Evolutionary conservation across 1,140 invertebrate species (phyloP).

Genomic region (Aphelenchoides fujianensis): DNA sequence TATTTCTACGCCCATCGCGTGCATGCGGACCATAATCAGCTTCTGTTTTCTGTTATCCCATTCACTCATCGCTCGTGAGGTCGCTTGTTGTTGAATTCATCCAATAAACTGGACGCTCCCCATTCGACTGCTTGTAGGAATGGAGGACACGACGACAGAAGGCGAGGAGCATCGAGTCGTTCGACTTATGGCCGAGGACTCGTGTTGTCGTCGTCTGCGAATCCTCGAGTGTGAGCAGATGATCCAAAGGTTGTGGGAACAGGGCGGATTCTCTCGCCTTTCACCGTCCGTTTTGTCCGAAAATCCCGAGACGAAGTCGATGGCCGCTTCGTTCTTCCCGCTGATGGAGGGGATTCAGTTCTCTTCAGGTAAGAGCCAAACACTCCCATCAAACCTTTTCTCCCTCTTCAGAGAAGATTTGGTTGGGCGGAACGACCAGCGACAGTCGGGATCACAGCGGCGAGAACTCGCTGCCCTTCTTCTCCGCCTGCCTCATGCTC

Average conservation of each 20-base stretch:
- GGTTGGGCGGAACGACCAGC: constrained; percentile 5
- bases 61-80: not conserved
- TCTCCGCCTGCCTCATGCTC: not conserved
- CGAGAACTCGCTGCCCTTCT: constrained; percentile 7
- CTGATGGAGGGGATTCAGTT: not conserved
- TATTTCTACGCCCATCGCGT: not conserved
- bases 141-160: not conserved
- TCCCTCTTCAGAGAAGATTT: not conserved
- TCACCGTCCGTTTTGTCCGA: not conserved
- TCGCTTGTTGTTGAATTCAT: constrained; percentile 2
- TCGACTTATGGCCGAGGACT: not conserved
- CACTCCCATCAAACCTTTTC: not conserved
- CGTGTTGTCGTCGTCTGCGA: constrained; percentile 4
- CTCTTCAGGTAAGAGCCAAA: not conserved
- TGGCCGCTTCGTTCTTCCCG: not conserved
- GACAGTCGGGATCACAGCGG: not conserved
- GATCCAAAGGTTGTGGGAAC: not conserved
- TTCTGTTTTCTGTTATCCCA: not conserved
- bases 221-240: not conserved
- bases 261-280: not conserved
- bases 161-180: not conserved
- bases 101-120: not conserved
- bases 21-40: not conserved
- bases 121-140: not conserved
- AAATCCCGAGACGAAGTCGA: not conserved